Evolutionary conservation across 2,888 invertebrate genomes (phyloP).

Genomic region (Calameuta pallipes): DNA sequence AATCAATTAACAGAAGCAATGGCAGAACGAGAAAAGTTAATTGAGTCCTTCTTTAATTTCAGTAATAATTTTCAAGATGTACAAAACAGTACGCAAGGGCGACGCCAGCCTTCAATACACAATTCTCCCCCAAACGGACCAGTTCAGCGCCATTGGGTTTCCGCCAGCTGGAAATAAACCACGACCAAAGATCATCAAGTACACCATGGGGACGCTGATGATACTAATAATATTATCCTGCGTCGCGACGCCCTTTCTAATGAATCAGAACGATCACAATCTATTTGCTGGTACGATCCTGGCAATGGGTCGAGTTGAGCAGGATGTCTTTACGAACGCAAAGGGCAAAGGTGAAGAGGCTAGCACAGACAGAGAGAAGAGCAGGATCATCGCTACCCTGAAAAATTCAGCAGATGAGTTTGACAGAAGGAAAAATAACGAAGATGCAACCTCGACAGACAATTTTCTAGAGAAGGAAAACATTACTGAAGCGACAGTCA

Average conservation of each 20-base stretch:
- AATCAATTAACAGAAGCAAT: not conserved
- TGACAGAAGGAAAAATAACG: not conserved
- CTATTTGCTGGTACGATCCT: slow-evolving; percentile 41
- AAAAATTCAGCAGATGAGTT: not conserved
- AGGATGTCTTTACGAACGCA: slow-evolving; percentile 5
- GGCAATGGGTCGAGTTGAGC: slow-evolving; percentile 15
- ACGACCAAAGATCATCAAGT: slow-evolving; percentile 39
- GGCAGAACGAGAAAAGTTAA: not conserved
- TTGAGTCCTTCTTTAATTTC: not conserved
- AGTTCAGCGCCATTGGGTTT: slow-evolving; percentile 37
- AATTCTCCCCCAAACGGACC: slow-evolving; percentile 78
- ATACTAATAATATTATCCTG: slow-evolving; percentile 40
- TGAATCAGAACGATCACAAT: slow-evolving; percentile 45
- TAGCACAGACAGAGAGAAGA: not conserved
- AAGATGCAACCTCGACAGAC: not conserved
- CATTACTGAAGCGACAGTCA: not conserved
- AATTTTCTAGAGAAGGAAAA: not conserved
- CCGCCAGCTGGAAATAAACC: slow-evolving; percentile 31
- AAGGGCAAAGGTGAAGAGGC: not conserved
- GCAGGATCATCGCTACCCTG: not conserved
- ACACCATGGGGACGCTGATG: slow-evolving; percentile 38
- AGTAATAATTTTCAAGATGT: slow-evolving; percentile 68
- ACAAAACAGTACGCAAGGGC: slow-evolving; percentile 80
- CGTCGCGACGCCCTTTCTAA: slow-evolving; percentile 40
- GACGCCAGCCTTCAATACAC: slow-evolving; percentile 81